phyloP scores from a whole-genome alignment of 2,888 invertebrate species.

The Phengaris alcon region DNA sequence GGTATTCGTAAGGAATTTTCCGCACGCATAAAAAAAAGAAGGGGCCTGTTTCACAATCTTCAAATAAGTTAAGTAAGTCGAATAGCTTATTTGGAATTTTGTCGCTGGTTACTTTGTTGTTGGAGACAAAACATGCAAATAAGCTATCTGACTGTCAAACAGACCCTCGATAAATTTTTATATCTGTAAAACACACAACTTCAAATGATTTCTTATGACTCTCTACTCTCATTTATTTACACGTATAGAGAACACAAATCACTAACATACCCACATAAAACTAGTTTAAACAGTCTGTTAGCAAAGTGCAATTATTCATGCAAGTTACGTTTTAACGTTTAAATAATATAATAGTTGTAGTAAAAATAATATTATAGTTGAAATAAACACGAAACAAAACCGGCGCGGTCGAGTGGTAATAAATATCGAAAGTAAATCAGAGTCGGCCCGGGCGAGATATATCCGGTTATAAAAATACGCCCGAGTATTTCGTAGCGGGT shows the following conservation, averaged over 20 bases:
- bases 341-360: conserved; percentile 9
- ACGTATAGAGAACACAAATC: not conserved
- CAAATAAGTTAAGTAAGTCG: too few relatives aligned
- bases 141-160: not conserved
- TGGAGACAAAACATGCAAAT: too few relatives aligned
- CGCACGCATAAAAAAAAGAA: too few relatives aligned
- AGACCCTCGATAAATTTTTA: not conserved
- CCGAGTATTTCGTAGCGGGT: not conserved
- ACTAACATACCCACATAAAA: not conserved
- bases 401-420: not conserved
- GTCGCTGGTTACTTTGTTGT: too few relatives aligned
- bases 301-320: not conserved
- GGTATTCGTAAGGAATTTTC: too few relatives aligned
- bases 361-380: conserved; percentile 10
- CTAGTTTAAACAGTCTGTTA: not conserved
- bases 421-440: conserved; percentile 12
- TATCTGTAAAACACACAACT: not conserved
- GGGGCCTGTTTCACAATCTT: too few relatives aligned
- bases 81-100: too few relatives aligned
- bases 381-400: conserved; percentile 17
- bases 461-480: conserved; percentile 12
- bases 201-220: not conserved
- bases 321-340: not conserved
- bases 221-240: not conserved
- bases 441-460: not conserved